Evolutionary conservation across 2,888 invertebrate species (phyloP).

Genomic region (Oxytorus armatus): DNA sequence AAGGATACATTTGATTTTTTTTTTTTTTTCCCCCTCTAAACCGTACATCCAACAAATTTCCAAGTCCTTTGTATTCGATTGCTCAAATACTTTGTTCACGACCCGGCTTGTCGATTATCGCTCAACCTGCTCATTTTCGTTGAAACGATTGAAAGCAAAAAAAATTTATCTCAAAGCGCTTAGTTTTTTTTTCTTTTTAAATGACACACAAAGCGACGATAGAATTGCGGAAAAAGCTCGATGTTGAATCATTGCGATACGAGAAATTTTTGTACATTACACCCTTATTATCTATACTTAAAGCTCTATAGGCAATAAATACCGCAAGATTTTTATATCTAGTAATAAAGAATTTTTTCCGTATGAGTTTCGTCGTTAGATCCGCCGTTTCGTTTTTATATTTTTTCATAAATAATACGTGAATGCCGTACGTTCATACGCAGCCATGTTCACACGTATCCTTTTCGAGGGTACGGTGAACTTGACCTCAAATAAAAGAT

Average conservation of each 20-base stretch:
- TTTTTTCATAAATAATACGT: conserved; percentile 63
- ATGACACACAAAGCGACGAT: conserved; percentile 64
- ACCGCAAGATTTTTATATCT: conserved; percentile 68
- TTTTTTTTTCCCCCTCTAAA: not conserved
- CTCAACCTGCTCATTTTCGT: not conserved
- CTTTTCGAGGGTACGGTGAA: conserved; percentile 38
- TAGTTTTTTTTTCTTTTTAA: conserved; percentile 50
- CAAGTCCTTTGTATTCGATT: not conserved
- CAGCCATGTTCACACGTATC: conserved; percentile 51
- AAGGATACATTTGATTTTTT: not conserved
- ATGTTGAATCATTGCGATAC: conserved; percentile 52
- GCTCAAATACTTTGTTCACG: not conserved
- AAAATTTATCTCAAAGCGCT: conserved; percentile 24
- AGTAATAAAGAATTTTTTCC: conserved; percentile 55
- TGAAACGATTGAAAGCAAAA: not conserved
- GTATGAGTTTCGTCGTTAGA: conserved; percentile 59
- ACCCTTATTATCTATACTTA: conserved; percentile 64
- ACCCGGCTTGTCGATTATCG: not conserved
- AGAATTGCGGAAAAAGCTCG: conserved; percentile 67
- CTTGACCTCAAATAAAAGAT: conserved; percentile 30
- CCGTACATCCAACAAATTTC: not conserved
- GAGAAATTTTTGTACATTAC: conserved; percentile 60
- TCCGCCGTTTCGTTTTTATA: conserved; percentile 42
- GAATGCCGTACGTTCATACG: conserved; percentile 71
- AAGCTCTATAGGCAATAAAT: conserved; percentile 73